Evolutionary conservation across 2,113 vertebrate species (phyloP).

Genomic region (Emydura subglobosa): DNA sequence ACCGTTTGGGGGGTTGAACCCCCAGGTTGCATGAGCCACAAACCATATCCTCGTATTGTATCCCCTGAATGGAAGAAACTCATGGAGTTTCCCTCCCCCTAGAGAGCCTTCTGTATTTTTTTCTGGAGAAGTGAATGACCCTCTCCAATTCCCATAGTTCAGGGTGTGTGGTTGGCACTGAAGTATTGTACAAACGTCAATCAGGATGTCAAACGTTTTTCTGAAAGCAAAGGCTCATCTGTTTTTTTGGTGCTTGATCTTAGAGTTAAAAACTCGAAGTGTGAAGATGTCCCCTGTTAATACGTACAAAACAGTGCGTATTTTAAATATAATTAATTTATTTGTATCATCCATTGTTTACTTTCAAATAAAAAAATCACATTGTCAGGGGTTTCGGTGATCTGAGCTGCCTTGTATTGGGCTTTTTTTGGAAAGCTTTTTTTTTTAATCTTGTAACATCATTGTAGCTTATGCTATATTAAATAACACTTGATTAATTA

Average conservation of each 20-base stretch:
- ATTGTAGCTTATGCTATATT: not conserved
- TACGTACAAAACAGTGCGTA: not conserved
- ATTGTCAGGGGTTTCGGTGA: not conserved
- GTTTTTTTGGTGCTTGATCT: not conserved
- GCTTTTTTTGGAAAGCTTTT: conserved; percentile 27
- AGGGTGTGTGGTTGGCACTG: not conserved
- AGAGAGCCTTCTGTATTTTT: not conserved
- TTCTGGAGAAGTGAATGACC: not conserved
- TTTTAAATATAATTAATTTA: conserved; percentile 24
- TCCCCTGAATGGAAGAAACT: not conserved
- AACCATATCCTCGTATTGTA: not conserved
- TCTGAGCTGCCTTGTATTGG: not conserved
- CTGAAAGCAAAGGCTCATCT: not conserved
- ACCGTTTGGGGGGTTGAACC: not conserved
- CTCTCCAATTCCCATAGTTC: not conserved
- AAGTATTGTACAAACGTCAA: not conserved
- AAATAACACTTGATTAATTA: not conserved
- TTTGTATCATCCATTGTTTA: not conserved
- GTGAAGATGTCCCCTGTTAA: not conserved
- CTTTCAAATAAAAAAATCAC: conserved; percentile 5
- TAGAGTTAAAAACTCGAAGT: not conserved
- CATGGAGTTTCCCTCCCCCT: not conserved
- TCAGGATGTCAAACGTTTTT: not conserved
- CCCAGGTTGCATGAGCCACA: not conserved
- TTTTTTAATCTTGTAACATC: not conserved